phyloP scores from a whole-genome alignment of 2,113 vertebrate species.

The Galbula dea region DNA sequence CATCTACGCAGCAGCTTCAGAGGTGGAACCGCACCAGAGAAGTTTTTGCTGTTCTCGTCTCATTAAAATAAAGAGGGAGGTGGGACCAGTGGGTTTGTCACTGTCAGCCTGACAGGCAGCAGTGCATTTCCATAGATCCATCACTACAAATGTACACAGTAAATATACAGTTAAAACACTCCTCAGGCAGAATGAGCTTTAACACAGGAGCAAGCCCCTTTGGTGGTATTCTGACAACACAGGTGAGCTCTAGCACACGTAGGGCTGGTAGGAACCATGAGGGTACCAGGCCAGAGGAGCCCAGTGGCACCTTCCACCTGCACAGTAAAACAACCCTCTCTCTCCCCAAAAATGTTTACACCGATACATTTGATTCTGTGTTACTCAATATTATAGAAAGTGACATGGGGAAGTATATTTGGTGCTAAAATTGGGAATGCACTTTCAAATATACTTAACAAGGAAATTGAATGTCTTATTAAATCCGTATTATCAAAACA shows the following conservation, averaged over 20 bases:
- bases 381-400: neutral
- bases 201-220: neutral
- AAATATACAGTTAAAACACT: neutral
- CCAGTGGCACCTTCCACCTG: neutral
- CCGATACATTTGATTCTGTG: constrained; percentile 7
- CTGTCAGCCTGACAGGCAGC: constrained; percentile 28
- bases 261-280: neutral
- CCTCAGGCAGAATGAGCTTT: neutral
- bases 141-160: neutral
- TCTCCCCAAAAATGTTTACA: neutral
- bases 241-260: constrained; percentile 14
- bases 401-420: constrained; percentile 65
- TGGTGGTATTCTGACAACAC: neutral
- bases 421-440: constrained; percentile 62
- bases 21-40: constrained; percentile 45
- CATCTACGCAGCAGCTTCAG: constrained; percentile 28
- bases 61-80: constrained; percentile 68
- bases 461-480: constrained; percentile 84
- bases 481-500: constrained; percentile 85
- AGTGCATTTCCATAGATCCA: constrained; percentile 5
- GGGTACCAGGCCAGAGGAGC: neutral
- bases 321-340: neutral
- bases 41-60: constrained; percentile 58
- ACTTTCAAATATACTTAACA: constrained; percentile 81
- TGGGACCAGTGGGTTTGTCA: constrained; percentile 12